phyloP scores from a whole-genome alignment of 2,113 vertebrate genomes.

The Chroicocephalus ridibundus region DNA sequence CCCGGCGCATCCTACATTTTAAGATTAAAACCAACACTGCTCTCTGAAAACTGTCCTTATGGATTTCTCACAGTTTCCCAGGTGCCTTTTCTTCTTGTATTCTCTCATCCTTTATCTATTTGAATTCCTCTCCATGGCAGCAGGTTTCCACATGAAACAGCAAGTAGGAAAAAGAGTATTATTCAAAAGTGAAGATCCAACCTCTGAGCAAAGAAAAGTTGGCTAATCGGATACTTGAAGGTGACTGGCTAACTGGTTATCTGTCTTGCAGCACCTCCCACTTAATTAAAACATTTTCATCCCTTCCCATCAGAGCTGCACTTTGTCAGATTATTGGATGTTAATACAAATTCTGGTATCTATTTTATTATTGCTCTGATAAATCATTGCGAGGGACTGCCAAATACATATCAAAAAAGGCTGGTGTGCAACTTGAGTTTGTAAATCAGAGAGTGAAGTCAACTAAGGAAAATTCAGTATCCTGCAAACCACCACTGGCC shows the following conservation, averaged over 20 bases:
- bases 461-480: background rate
- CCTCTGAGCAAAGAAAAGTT: background rate
- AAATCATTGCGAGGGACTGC: background rate
- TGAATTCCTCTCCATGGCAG: background rate
- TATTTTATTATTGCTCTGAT: background rate
- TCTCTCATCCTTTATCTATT: background rate
- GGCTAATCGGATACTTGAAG: background rate
- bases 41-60: background rate
- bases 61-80: rapidly evolving
- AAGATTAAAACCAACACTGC: background rate
- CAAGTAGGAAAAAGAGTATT: background rate
- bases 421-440: background rate
- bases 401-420: background rate
- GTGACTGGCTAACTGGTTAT: background rate
- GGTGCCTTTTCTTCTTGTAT: background rate
- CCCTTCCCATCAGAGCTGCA: background rate
- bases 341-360: background rate
- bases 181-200: background rate
- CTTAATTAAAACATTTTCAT: background rate
- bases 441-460: background rate
- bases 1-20: background rate
- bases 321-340: background rate
- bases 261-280: background rate
- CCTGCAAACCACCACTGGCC: background rate
- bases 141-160: background rate